Evolutionary conservation across 2,113 vertebrate genomes (phyloP).

Genomic region (Illadopsis cleaveri): DNA sequence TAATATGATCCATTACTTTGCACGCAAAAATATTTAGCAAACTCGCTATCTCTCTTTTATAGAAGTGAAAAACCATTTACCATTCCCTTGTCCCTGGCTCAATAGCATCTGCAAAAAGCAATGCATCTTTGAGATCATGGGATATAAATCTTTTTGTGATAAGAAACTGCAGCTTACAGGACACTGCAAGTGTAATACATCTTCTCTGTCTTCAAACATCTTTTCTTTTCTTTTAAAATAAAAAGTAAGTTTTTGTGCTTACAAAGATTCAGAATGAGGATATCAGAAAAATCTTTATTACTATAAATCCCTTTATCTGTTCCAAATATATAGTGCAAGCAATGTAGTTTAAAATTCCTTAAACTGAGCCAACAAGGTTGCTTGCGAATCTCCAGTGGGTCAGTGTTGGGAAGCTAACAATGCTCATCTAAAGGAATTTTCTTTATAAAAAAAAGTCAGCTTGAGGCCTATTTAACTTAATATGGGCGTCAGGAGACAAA

Average conservation of each 20-base stretch:
- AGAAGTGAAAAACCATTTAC: background rate
- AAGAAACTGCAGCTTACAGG: background rate
- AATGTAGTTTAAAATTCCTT: background rate
- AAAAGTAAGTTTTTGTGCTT: background rate
- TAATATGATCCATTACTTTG: conserved; percentile 8
- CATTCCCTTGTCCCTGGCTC: background rate
- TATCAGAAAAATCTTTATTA: background rate
- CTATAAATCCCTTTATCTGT: background rate
- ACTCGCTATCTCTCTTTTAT: background rate
- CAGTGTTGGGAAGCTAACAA: background rate
- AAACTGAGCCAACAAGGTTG: background rate
- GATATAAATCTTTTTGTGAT: conserved; percentile 9
- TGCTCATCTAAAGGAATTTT: background rate
- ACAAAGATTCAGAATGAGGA: background rate
- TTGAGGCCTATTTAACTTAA: background rate
- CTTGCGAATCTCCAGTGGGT: background rate
- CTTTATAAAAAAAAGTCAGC: background rate
- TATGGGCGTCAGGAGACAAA: background rate
- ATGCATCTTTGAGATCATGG: background rate
- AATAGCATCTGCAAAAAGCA: background rate
- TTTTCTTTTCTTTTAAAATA: background rate
- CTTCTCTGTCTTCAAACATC: background rate
- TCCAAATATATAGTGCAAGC: background rate
- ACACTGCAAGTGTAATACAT: background rate
- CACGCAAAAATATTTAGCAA: background rate